phyloP scores from a whole-genome alignment of 2,888 invertebrate species.

The Torymus auratus region DNA sequence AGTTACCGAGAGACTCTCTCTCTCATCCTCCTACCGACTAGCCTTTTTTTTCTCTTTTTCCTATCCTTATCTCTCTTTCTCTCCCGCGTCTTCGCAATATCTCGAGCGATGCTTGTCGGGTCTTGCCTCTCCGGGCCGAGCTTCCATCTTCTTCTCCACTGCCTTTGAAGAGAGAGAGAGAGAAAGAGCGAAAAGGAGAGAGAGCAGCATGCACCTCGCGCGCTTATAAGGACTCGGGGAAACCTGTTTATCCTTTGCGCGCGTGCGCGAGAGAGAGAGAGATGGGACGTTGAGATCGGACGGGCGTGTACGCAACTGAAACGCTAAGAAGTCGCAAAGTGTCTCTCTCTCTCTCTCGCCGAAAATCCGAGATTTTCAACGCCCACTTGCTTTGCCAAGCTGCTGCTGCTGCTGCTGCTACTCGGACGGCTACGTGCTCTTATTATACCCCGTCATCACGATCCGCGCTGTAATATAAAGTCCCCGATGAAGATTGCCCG shows the following conservation, averaged over 20 bases:
- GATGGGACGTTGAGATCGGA: slow-evolving; percentile 66
- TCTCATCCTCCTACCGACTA: not conserved
- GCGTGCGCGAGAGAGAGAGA: slow-evolving; percentile 51
- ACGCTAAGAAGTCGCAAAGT: not conserved
- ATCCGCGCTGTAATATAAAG: no score
- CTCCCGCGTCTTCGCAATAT: not conserved
- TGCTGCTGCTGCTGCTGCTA: not conserved
- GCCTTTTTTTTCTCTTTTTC: not conserved
- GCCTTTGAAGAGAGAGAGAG: slow-evolving; percentile 34
- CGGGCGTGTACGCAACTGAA: slow-evolving; percentile 19
- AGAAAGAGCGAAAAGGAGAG: no score
- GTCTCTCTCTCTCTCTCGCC: no score
- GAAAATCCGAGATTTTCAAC: slow-evolving; percentile 18
- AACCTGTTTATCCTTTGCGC: slow-evolving; percentile 69
- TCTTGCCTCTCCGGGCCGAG: not conserved
- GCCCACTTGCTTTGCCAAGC: slow-evolving; percentile 28
- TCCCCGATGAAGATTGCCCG: no score
- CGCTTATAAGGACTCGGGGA: slow-evolving; percentile 66
- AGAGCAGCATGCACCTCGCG: not conserved
- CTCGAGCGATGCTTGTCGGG: slow-evolving; percentile 20
- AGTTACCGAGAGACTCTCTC: not conserved
- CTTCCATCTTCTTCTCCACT: slow-evolving; percentile 51
- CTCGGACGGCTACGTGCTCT: not conserved
- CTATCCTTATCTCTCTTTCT: not conserved
- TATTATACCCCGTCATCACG: slow-evolving; percentile 3